These are phyloP conservation scores for Entomobrya proxima DNA, from an alignment of 2,888 invertebrate species.

Conservation along the genomic window DNA sequence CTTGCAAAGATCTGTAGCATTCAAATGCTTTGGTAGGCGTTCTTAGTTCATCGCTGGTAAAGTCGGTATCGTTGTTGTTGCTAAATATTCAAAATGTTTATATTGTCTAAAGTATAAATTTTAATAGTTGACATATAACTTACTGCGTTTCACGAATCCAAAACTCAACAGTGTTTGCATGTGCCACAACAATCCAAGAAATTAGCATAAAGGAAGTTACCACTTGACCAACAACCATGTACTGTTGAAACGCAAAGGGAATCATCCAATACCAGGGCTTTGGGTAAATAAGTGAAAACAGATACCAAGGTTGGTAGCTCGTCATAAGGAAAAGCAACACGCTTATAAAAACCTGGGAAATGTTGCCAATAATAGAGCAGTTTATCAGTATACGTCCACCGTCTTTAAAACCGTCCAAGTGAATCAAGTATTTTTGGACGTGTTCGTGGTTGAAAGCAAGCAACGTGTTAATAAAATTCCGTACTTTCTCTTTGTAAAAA, in stretches of 20 bases:
- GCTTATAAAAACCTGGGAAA: slow-evolving; percentile 19
- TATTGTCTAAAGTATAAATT: neutral
- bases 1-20: slow-evolving; percentile 24
- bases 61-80: slow-evolving; percentile 44
- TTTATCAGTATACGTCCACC: slow-evolving; percentile 53
- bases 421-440: slow-evolving; percentile 41
- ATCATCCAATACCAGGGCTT: slow-evolving; percentile 61
- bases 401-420: slow-evolving; percentile 37
- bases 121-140: neutral
- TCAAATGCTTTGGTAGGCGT: slow-evolving; percentile 10
- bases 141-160: slow-evolving; percentile 32
- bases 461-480: slow-evolving; percentile 60
- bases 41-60: slow-evolving; percentile 27
- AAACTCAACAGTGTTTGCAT: slow-evolving; percentile 37
- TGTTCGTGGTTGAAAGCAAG: slow-evolving; percentile 24
- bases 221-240: slow-evolving; percentile 36
- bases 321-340: neutral
- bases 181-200: slow-evolving; percentile 49
- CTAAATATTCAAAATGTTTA: neutral
- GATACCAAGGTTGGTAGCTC: slow-evolving; percentile 13
- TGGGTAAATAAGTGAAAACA: neutral
- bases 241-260: slow-evolving; percentile 66
- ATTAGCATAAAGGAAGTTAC: slow-evolving; percentile 35
- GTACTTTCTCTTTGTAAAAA: slow-evolving; percentile 48
- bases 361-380: slow-evolving; percentile 34